These are phyloP conservation scores for Melipona quadrifasciata DNA, from an alignment of 1,140 invertebrate genomes.

Conservation along the genomic window DNA sequence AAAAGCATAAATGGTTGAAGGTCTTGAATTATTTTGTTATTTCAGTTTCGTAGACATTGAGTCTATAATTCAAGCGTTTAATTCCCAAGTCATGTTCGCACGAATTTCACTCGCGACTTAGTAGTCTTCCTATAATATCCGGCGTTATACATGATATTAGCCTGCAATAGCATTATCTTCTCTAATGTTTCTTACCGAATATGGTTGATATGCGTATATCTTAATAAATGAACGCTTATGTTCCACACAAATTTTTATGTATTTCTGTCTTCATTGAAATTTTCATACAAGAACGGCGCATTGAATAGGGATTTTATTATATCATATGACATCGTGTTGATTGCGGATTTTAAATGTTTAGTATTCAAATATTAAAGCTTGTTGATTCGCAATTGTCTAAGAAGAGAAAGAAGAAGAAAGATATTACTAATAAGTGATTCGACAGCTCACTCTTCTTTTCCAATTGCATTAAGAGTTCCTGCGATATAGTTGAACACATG, in stretches of 20 bases:
- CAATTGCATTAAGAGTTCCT: conserved; percentile 56
- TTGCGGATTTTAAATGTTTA: conserved; percentile 4
- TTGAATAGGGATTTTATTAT: background rate
- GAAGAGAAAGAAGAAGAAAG: background rate
- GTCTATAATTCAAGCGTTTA: background rate
- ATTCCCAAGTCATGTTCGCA: background rate
- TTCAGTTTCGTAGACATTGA: background rate
- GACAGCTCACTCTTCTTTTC: conserved; percentile 38
- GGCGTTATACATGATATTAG: background rate
- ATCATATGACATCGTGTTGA: background rate
- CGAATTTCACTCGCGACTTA: background rate
- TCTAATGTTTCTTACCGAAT: conserved; percentile 1
- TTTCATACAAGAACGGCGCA: background rate
- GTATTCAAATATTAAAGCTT: conserved; percentile 20
- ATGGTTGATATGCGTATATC: conserved; percentile 13
- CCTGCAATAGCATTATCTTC: background rate
- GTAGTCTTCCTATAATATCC: conserved; percentile 27
- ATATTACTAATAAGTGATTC: background rate
- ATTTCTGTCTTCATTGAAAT: background rate
- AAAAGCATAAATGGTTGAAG: background rate
- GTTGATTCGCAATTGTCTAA: background rate
- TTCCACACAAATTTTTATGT: background rate
- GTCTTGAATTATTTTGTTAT: background rate
- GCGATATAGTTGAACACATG: conserved; percentile 39
- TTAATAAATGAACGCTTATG: background rate